Base-by-base conservation (phyloP, 2,888 invertebrate species). In the Atrina japonica region DNA sequence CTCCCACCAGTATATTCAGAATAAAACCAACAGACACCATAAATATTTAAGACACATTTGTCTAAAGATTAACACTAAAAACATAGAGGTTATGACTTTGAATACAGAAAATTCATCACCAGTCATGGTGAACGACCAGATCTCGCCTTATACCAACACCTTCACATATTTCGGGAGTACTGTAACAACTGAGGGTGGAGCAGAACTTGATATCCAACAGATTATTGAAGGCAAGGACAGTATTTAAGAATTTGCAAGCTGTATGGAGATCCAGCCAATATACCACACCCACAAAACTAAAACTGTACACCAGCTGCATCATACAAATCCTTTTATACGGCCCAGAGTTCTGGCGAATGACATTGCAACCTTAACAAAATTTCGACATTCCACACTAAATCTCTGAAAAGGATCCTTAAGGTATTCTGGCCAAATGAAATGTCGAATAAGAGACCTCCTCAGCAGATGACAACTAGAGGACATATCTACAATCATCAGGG, bases 1-100 rank as follows among this genome's bases (percentile, higher is more conserved):
- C 47, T 30, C 66, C 16, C 60, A 66, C 27, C 61, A 49, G 25
- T 66, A 66, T 27, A 70, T 66, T 25, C 66, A 66, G 25, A 29
- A 47, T n/a, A 67, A 55, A 14, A 35, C 18, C 21, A 21, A 1
- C 9, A 45, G 35, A 21, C 23, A 49, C 11, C 11, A 63, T 23
- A 30, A 40, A 16, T 50, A 35, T 45, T 14, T 40, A 21, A 43
- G 50, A 47, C 16, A 52, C 11, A 41, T 52, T 16, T 55, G 61
- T 11, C 56, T 49, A 7, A 29, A 52, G 27, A 71, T 55, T 40
- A 67, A 27, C 56, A 41, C 16, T 25, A 59, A 50, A 47, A 58
- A 70, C 30, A 41, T 50, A 16, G 43, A 71, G 45, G 56, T 56
- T 7, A 35, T 72, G 67, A 56, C 29, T 0, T 18, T 67, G 11